These are phyloP conservation scores for Tetragnatha versicolor DNA, from an alignment of 1,140 invertebrate species.

Conservation along the genomic window DNA sequence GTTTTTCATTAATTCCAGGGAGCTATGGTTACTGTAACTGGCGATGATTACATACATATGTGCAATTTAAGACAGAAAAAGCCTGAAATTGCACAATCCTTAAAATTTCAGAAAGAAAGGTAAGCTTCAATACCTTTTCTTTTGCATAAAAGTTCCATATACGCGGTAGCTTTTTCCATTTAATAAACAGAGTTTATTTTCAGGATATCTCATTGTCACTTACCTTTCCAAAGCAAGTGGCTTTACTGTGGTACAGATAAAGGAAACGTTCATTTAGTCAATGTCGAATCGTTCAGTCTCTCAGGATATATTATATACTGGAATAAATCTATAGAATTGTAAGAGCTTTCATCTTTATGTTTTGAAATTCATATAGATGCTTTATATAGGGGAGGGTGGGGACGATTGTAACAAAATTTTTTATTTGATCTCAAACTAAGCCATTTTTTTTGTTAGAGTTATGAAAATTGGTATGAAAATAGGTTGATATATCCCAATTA, in stretches of 20 bases:
- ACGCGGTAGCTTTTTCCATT: not conserved
- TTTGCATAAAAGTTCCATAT: not conserved
- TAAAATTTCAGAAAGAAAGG: conserved; percentile 97
- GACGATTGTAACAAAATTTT: no score
- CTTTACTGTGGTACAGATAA: conserved; percentile 96
- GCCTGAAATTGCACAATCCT: conserved; percentile 91
- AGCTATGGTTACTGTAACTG: conserved; percentile 89
- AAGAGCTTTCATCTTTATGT: no score
- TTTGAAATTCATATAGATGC: no score
- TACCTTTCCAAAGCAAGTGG: conserved; percentile 94
- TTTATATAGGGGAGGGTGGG: no score
- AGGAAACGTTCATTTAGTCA: conserved; percentile 97
- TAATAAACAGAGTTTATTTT: conserved; percentile 7
- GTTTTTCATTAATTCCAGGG: conserved; percentile 68
- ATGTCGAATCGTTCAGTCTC: conserved; percentile 93
- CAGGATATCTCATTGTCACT: conserved; percentile 49
- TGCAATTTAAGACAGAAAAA: conserved; percentile 84
- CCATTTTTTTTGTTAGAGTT: no score
- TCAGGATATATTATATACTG: conserved; percentile 99
- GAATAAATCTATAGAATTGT: conserved; percentile 99
- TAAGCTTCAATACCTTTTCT: conserved; percentile 63
- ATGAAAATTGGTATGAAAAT: no score
- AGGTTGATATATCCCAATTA: no score
- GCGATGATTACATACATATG: conserved; percentile 93
- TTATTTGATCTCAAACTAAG: no score